Evolutionary conservation across 2,888 invertebrate genomes (phyloP), one percentile per base, ranked within the genome.

Genomic region (Patella depressa): DNA sequence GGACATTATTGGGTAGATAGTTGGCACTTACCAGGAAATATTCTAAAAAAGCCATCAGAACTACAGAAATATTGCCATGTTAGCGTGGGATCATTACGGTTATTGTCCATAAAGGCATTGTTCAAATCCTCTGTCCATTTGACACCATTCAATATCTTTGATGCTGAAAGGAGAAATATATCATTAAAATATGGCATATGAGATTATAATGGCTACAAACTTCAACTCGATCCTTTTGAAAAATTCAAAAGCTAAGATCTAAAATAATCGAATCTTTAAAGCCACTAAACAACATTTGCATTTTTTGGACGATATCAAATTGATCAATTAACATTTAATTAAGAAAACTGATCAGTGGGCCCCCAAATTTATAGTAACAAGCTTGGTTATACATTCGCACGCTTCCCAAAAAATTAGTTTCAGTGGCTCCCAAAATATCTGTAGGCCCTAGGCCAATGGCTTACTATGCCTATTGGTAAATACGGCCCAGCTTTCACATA

Each of bases 51-150:
- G 17, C 99, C 99, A 4, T 96, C 95, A 54, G 96, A 95, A 85
- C 97, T 97, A 53, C 99, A 98, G 91, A 99, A 99, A 92, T 98
- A 98, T 92, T 99, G 99, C 97, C 98, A 99, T 0, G 95, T 95
- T 57, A 98, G 92, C 0, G 97, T 96, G 1, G 97, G 97, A 93
- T 98, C 97, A 0, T 95, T 94, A 82, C 95, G 94, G 89, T 96
- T 96, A 92, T 99, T 99, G 88, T 95, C 94, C 76, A 93, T 93
- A 91, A 98, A 99, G 11, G 95, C 94, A 54, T 95, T 93, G 88
- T 98, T 96, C 75, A 99, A 93, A 24, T 93, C 93, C 90, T 96
- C 95, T 0, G 98, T 97, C 98, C 98, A 99, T 89, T 95, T 93
- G 79, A 99, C 96, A 57, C 97, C 97, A 92, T 96, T 95, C 80